A percentile compares a stretch with the other conserved stretches of the same genome.
These are phyloP conservation scores for Cremastobaeus sp. DNA, from an alignment of 2,888 invertebrate species.

Conservation along the genomic window DNA sequence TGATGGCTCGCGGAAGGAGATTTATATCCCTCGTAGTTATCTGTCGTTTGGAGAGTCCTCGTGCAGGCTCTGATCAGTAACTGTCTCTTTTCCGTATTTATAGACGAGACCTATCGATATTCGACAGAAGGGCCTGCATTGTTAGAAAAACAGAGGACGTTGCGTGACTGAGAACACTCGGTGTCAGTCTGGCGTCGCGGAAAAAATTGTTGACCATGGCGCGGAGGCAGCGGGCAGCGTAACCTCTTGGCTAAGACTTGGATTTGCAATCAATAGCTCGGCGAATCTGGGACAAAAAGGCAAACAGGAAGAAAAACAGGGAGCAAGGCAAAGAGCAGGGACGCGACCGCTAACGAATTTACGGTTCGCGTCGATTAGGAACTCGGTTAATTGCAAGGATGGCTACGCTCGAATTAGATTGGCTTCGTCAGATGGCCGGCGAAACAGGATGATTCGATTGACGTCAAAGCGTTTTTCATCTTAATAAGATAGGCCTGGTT, in stretches of 20 bases:
- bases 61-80: conserved; percentile 55
- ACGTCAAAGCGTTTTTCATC: conserved; percentile 28
- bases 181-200: conserved; percentile 38
- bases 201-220: conserved; percentile 39
- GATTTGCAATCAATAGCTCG: conserved; percentile 26
- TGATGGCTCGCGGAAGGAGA: conserved; percentile 76
- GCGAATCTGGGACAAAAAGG: too few relatives aligned
- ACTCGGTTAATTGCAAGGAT: conserved; percentile 1
- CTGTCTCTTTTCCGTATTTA: conserved; percentile 61
- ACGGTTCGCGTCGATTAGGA: conserved; percentile 3
- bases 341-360: conserved; percentile 3
- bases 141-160: conserved; percentile 37
- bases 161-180: conserved; percentile 52
- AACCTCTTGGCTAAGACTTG: too few relatives aligned
- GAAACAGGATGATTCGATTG: conserved; percentile 16
- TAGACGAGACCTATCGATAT: conserved; percentile 56
- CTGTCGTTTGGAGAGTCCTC: conserved; percentile 67
- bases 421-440: background rate
- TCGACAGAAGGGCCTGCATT: conserved; percentile 34
- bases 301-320: background rate
- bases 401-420: background rate
- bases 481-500: conserved; percentile 35
- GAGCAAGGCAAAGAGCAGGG: background rate
- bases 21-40: conserved; percentile 77
- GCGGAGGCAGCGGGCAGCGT: conserved; percentile 10